Evolutionary conservation across 2,888 invertebrate species (phyloP), one percentile per base, ranked within the genome.

Genomic region (Ligdia adustata): DNA sequence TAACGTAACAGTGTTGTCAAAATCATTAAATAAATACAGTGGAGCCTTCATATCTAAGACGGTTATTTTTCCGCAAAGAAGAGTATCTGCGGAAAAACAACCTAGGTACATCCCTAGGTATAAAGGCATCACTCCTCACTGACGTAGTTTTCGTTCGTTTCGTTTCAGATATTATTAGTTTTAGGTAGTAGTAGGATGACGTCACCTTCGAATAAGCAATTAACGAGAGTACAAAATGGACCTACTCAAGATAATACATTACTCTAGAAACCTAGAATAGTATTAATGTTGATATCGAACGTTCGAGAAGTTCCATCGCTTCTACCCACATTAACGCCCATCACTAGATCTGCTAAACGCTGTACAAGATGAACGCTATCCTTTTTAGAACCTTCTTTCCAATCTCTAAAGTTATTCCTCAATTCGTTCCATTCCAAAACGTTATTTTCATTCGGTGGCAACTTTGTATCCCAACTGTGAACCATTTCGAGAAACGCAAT

Each of bases 401-500:
- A 78, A 0, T 62, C 62, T 0, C 9, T 12, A 0, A 72, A 26
- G n/a, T 60, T 54, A 0, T 41, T 57, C 9, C 42, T 54, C 0
- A 72, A 51, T 3, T 67, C 60, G 1, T 33, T 16, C 73, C 72
- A 77, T 27, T 60, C 62, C 2, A 54, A 15, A 0, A 9, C 26
- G 22, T 64, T 67, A 0, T 52, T 22, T 2, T 69, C 69, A 3
- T 57, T 55, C 0, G 58, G 48, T 0, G 60, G 60, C 7, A 75
- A 29, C 0, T 55, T 55, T 0, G 55, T 53, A 6, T 78, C 69
- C 2, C 69, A 11, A 2, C 54, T 35, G 4, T 76, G 64, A 1
- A 77, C 11, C 0, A 75, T 40, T 3, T 72, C 67, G n/a, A 75
- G 41, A n/a, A 75, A 55, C 0, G 68, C 67, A 3, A 74, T 18